A percentile compares a stretch with the other conserved stretches of the same genome.
These are phyloP conservation scores for Physeter macrocephalus DNA, from an alignment of 2,113 vertebrate species.

Conservation along the genomic window DNA sequence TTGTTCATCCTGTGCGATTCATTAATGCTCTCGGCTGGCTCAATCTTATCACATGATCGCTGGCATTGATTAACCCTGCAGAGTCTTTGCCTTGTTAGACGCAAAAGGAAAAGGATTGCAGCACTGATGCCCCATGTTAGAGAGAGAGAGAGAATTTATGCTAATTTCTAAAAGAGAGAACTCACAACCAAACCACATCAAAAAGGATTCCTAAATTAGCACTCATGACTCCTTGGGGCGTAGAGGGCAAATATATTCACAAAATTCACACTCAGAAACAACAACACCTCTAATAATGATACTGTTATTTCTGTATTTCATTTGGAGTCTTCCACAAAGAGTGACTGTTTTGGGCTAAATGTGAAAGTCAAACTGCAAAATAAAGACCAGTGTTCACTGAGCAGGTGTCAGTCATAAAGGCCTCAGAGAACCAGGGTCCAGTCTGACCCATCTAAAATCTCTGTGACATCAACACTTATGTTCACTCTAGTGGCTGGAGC, in stretches of 20 bases:
- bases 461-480: neutral
- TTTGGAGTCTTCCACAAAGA: neutral
- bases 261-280: neutral
- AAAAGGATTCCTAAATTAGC: neutral
- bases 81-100: slow-evolving; percentile 4
- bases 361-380: neutral
- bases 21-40: neutral
- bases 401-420: neutral
- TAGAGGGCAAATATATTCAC: neutral
- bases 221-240: neutral
- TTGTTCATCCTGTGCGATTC: neutral
- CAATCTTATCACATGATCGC: neutral
- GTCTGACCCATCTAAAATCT: neutral
- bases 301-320: slow-evolving; percentile 3
- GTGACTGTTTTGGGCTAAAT: neutral
- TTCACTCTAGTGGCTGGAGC: neutral
- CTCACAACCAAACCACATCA: slow-evolving; percentile 11
- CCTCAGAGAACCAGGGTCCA: neutral
- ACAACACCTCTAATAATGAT: neutral
- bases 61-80: slow-evolving; percentile 29
- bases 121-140: neutral
- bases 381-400: neutral
- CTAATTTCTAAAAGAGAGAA: neutral
- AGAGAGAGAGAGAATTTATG: neutral
- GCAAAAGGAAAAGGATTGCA: neutral